Conservation (phyloP, 2,888 invertebrate genomes). For the Acrocera orbiculus region DNA sequence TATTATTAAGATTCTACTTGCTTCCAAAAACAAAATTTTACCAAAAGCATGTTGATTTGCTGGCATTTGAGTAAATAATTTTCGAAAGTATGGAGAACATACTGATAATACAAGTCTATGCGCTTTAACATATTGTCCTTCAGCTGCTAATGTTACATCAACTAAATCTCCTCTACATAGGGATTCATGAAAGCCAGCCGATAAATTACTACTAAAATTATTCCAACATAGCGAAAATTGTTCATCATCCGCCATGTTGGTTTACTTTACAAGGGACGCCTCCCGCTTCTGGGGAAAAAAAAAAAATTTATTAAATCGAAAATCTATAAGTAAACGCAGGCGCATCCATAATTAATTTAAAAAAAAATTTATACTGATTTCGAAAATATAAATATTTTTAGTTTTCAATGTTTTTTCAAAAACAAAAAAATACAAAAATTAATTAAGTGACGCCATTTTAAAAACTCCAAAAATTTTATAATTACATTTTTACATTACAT, state of each 20-base stretch:
- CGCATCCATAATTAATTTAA: background rate
- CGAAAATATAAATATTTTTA: too few species aligned
- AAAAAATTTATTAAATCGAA: background rate
- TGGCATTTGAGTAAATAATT: constrained; percentile 50
- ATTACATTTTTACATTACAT: too few species aligned
- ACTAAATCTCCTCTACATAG: constrained; percentile 50
- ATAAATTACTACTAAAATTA: constrained; percentile 55
- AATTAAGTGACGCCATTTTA: too few species aligned
- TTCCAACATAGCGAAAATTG: constrained; percentile 60
- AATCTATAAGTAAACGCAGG: constrained; percentile 9
- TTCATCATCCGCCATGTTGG: constrained; percentile 53
- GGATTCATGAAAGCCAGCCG: constrained; percentile 52
- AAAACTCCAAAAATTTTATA: too few species aligned
- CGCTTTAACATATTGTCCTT: constrained; percentile 50
- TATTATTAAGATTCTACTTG: background rate
- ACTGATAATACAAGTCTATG: constrained; percentile 55
- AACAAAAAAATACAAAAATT: too few species aligned
- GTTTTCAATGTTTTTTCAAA: too few species aligned
- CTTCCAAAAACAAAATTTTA: constrained; percentile 22
- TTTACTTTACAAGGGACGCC: too few species aligned
- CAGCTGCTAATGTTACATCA: constrained; percentile 52
- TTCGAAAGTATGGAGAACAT: constrained; percentile 55
- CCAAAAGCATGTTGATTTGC: constrained; percentile 50
- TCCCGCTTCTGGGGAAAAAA: background rate
- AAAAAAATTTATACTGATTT: too few species aligned